Percentiles rank a stretch among this genome's conserved stretches.
These are phyloP conservation scores for Chloroceryle aenea DNA, from an alignment of 2,113 vertebrate species.

Conservation along the genomic window DNA sequence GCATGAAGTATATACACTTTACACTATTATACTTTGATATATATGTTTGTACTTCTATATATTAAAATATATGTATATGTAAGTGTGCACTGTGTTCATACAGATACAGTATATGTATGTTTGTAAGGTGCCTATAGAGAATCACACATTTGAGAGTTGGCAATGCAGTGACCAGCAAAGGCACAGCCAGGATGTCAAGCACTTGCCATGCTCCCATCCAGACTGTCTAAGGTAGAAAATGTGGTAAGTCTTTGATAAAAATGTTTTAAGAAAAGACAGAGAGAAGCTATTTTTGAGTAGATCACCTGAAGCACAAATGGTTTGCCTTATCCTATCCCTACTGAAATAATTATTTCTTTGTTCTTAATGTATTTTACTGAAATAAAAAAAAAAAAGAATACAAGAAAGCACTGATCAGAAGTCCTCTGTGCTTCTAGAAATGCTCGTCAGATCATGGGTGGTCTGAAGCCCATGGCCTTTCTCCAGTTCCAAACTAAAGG, in stretches of 20 bases:
- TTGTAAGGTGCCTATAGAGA: background rate
- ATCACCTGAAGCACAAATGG: background rate
- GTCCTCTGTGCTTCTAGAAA: background rate
- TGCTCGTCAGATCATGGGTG: accelerated
- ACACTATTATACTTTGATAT: background rate
- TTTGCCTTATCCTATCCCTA: background rate
- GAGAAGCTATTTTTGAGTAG: background rate
- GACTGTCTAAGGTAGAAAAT: background rate
- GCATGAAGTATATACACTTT: background rate
- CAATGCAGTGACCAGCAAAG: background rate
- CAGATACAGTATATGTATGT: background rate
- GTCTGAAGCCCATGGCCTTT: background rate
- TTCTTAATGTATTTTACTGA: background rate
- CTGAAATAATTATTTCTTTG: background rate
- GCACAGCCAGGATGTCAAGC: background rate
- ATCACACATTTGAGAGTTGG: background rate
- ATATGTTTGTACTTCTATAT: background rate
- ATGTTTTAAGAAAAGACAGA: background rate
- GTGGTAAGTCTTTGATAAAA: background rate
- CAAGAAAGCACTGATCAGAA: background rate
- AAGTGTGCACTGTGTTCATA: background rate
- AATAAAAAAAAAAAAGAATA: background rate
- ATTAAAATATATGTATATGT: background rate
- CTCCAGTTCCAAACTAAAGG: background rate
- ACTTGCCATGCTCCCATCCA: background rate